phyloP scores from a whole-genome alignment of 2,888 invertebrate species.

The Lasioglossum pauxillum region DNA sequence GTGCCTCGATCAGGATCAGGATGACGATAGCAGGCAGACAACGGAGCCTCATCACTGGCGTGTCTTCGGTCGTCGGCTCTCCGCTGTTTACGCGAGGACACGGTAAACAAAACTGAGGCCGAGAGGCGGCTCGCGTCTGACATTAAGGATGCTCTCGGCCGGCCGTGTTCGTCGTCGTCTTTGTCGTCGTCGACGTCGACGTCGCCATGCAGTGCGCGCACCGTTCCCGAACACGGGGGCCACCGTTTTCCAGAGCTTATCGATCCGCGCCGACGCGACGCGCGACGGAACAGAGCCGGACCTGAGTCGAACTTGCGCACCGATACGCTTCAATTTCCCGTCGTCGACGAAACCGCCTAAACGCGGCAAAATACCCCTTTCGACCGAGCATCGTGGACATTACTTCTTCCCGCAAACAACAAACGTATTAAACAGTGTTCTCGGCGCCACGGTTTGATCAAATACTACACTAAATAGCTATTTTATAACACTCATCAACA shows the following conservation, averaged over 20 bases:
- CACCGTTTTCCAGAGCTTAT: constrained; percentile 38
- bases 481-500: too few species aligned
- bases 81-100: constrained; percentile 67
- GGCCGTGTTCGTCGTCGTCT: constrained; percentile 47
- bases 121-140: constrained; percentile 64
- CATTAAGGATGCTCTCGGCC: constrained; percentile 66
- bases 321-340: background rate
- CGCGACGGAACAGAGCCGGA: background rate
- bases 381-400: too few species aligned
- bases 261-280: constrained; percentile 41
- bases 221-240: constrained; percentile 28
- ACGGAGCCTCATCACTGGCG: constrained; percentile 76
- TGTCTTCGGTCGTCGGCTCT: constrained; percentile 48
- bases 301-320: constrained; percentile 54
- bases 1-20: constrained; percentile 76
- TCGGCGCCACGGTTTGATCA: too few species aligned
- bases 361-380: background rate
- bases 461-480: too few species aligned
- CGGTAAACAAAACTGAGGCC: constrained; percentile 70
- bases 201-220: constrained; percentile 63
- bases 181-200: constrained; percentile 49
- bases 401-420: too few species aligned
- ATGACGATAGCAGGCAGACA: constrained; percentile 72
- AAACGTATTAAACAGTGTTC: too few species aligned
- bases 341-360: background rate